Conservation (phyloP, 2,888 invertebrate genomes). For the Chymomyza caudatula region DNA sequence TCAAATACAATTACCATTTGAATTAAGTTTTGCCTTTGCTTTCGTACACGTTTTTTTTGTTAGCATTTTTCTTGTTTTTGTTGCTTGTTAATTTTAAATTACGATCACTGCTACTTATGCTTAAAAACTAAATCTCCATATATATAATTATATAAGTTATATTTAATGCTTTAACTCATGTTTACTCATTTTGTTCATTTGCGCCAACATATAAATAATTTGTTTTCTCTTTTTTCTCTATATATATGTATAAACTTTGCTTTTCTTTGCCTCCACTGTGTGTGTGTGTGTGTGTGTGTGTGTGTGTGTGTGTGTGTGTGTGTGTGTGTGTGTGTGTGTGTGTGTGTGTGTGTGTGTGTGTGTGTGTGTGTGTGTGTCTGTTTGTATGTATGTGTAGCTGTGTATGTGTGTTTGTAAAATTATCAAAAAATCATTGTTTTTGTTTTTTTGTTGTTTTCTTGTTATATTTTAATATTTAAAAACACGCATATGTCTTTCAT, state of each 20-base stretch:
- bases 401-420: slow-evolving; percentile 63
- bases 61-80: slow-evolving; percentile 36
- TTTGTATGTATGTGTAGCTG: slow-evolving; percentile 59
- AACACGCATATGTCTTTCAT: slow-evolving; percentile 67
- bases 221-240: slow-evolving; percentile 23
- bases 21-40: slow-evolving; percentile 54
- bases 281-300: slow-evolving; percentile 29
- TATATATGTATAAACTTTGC: slow-evolving; percentile 71
- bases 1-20: slow-evolving; percentile 14
- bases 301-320: slow-evolving; percentile 18
- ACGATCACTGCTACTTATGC: slow-evolving; percentile 72
- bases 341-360: slow-evolving; percentile 23
- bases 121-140: slow-evolving; percentile 61
- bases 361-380: slow-evolving; percentile 17
- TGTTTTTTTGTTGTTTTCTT: slow-evolving; percentile 28
- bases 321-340: slow-evolving; percentile 28
- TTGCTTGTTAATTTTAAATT: slow-evolving; percentile 69
- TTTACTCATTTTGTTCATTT: slow-evolving; percentile 48
- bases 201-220: slow-evolving; percentile 69
- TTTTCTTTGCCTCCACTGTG: slow-evolving; percentile 48
- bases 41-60: slow-evolving; percentile 67
- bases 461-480: slow-evolving; percentile 38
- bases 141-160: slow-evolving; percentile 56
- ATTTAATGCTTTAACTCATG: slow-evolving; percentile 15
- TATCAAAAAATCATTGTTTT: slow-evolving; percentile 68